Percentiles rank a stretch among this genome's conserved stretches.
Conservation (phyloP, 2,797 vertebrate species). For the Paedocypris micromegethes region DNA sequence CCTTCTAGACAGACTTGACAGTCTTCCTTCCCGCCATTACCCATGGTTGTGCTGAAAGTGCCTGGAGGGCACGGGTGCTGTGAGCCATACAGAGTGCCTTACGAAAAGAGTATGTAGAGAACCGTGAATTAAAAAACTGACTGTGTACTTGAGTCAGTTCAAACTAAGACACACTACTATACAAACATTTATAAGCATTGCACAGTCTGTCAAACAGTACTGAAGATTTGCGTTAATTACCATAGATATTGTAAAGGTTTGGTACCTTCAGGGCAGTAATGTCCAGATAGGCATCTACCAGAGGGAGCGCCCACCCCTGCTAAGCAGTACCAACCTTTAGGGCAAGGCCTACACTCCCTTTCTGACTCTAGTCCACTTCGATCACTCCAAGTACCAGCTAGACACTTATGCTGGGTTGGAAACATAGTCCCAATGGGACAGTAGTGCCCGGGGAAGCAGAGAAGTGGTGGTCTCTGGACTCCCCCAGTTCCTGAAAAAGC, state of each 20-base stretch:
- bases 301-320: conserved; percentile 70
- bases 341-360: conserved; percentile 71
- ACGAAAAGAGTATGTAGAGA: conserved; percentile 48
- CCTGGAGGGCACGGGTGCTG: conserved; percentile 83
- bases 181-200: neutral
- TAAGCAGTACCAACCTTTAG: conserved; percentile 80
- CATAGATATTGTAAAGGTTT: neutral
- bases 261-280: conserved; percentile 81
- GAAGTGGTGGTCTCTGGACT: conserved; percentile 71
- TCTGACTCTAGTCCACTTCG: conserved; percentile 64
- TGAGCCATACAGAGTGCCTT: conserved; percentile 70
- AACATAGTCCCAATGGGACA: conserved; percentile 81
- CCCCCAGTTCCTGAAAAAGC: conserved; percentile 76
- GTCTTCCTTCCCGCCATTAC: conserved; percentile 68
- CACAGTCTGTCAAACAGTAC: neutral
- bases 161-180: conserved; percentile 1
- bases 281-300: conserved; percentile 78
- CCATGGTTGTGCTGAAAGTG: conserved; percentile 74
- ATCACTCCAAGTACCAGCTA: conserved; percentile 83
- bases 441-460: conserved; percentile 81
- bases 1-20: conserved; percentile 77
- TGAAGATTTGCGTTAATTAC: neutral
- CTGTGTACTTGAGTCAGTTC: too few species aligned
- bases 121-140: too few species aligned
- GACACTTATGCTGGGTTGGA: conserved; percentile 78